phyloP scores from a whole-genome alignment of 2,797 vertebrate species.

The Forpus xanthops region DNA sequence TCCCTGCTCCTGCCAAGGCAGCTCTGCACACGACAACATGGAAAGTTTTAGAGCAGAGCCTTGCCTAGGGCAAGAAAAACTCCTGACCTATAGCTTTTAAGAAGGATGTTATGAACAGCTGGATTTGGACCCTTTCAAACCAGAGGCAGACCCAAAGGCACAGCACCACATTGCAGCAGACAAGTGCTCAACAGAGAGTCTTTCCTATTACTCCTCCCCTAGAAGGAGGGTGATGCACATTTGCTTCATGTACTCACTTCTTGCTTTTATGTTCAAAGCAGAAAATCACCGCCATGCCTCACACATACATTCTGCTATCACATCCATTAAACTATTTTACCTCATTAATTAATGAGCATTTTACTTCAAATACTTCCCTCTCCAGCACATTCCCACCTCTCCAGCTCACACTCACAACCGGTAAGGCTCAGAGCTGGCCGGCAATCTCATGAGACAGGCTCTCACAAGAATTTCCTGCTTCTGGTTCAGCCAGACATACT shows the following conservation, averaged over 20 bases:
- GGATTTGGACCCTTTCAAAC: background rate
- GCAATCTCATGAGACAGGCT: constrained; percentile 69
- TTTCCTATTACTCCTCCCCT: background rate
- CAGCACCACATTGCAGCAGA: background rate
- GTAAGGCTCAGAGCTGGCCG: constrained; percentile 52
- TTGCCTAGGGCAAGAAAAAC: constrained; percentile 1
- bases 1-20: constrained; percentile 11
- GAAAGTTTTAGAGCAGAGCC: constrained; percentile 34
- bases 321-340: background rate
- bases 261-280: background rate
- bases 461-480: constrained; percentile 73
- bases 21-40: background rate
- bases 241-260: background rate
- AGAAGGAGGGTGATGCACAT: background rate
- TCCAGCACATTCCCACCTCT: constrained; percentile 4
- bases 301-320: background rate
- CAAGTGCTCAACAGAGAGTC: background rate
- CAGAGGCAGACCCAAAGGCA: background rate
- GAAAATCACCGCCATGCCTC: background rate
- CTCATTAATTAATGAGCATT: background rate
- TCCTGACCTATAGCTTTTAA: background rate
- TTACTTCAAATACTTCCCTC: background rate
- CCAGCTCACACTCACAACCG: background rate
- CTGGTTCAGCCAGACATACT: constrained; percentile 69
- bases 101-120: background rate